Conservation (phyloP, 2,113 vertebrate genomes). For the Halichoerus grypus region DNA sequence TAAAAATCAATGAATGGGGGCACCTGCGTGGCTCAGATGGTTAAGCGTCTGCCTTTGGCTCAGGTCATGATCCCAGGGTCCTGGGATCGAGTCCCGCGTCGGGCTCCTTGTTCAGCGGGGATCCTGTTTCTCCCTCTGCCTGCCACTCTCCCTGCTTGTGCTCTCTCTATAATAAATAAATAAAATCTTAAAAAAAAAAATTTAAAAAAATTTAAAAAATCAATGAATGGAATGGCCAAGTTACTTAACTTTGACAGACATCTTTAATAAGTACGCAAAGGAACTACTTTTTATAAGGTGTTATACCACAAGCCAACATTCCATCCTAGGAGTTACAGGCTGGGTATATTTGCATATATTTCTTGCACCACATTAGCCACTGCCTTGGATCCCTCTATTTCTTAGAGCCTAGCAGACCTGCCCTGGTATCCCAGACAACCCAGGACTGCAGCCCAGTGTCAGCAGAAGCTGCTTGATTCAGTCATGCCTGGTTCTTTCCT, state of each 20-base stretch:
- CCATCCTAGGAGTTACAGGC: not conserved
- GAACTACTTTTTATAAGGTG: conserved; percentile 17
- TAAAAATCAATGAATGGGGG: conserved; percentile 23
- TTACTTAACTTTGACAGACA: conserved; percentile 39
- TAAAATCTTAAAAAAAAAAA: no score
- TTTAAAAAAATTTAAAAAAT: not conserved
- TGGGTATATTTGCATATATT: not conserved
- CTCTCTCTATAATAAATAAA: no score
- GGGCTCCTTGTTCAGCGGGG: no score
- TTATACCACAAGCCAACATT: not conserved
- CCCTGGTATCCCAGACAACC: not conserved
- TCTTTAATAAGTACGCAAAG: not conserved
- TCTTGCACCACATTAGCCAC: not conserved
- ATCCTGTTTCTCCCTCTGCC: no score
- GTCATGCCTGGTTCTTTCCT: not conserved
- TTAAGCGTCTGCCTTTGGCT: no score
- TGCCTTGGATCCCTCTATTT: not conserved
- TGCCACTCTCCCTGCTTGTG: no score
- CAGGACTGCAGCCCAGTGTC: not conserved
- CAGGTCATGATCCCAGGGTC: no score
- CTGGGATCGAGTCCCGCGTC: no score
- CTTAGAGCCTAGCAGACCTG: not conserved
- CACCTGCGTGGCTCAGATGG: no score
- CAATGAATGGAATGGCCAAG: not conserved
- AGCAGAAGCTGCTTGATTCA: not conserved